Evolutionary conservation across 2,797 vertebrate species (phyloP).

Genomic region (Poecilia gillii): DNA sequence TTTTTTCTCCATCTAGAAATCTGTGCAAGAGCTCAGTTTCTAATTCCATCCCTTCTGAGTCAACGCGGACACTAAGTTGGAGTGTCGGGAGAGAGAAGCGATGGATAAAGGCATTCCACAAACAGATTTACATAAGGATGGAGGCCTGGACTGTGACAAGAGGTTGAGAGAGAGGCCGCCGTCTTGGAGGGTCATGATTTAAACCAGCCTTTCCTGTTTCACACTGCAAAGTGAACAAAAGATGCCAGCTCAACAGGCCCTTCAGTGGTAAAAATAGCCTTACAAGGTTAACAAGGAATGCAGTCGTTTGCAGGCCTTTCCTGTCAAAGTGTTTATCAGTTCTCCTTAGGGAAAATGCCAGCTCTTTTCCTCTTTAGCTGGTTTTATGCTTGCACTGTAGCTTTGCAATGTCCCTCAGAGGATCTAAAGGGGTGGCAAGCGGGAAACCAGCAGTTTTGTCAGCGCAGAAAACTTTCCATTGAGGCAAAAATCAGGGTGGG

Average conservation of each 20-base stretch:
- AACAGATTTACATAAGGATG: slow-evolving; percentile 35
- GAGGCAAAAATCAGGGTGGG: not conserved
- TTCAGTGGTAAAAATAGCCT: slow-evolving; percentile 72
- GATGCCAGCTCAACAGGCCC: slow-evolving; percentile 43
- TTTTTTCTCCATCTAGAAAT: slow-evolving; percentile 35
- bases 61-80: not conserved
- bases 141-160: slow-evolving; percentile 32
- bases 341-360: slow-evolving; percentile 57
- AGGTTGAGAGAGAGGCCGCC: slow-evolving; percentile 20
- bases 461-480: not conserved
- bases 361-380: slow-evolving; percentile 42
- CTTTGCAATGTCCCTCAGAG: not conserved
- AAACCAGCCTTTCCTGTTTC: slow-evolving; percentile 65
- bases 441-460: not conserved
- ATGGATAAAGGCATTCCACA: slow-evolving; percentile 18
- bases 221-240: slow-evolving; percentile 53
- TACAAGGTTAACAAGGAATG: slow-evolving; percentile 72
- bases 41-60: slow-evolving; percentile 22
- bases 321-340: slow-evolving; percentile 76
- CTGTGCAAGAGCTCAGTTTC: slow-evolving; percentile 13
- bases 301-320: slow-evolving; percentile 75
- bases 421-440: not conserved
- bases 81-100: slow-evolving; percentile 10
- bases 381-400: slow-evolving; percentile 2
- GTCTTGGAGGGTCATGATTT: slow-evolving; percentile 48